These are phyloP conservation scores for Notoglanidium macrostoma DNA, from an alignment of 2,797 vertebrate species.

Conservation along the genomic window DNA sequence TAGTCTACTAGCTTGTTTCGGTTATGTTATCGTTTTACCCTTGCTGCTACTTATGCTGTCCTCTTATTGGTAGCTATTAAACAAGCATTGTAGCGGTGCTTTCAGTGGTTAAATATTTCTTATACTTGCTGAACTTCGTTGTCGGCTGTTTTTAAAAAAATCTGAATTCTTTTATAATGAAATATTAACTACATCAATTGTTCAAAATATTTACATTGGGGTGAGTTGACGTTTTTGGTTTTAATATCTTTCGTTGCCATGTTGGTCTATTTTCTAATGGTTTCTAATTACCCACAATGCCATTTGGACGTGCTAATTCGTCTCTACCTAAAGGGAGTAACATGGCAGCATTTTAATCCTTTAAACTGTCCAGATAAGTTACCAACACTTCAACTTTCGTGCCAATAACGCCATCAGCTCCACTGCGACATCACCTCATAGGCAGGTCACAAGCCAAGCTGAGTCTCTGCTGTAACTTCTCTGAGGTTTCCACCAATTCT, in stretches of 20 bases:
- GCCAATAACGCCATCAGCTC: not conserved
- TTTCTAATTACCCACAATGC: not conserved
- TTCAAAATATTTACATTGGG: conserved; percentile 52
- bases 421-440: not conserved
- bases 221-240: not conserved
- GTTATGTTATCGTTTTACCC: not conserved
- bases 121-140: not conserved
- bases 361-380: not conserved
- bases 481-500: too few species aligned
- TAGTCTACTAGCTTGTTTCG: not conserved
- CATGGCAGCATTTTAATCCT: not conserved
- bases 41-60: not conserved
- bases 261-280: not conserved
- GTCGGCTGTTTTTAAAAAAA: too few species aligned
- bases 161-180: too few species aligned
- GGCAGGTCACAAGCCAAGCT: not conserved
- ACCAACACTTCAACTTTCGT: not conserved
- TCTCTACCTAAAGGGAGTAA: not conserved
- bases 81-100: not conserved
- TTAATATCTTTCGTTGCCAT: not conserved
- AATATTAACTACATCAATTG: not conserved
- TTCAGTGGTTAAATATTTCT: not conserved
- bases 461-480: not conserved
- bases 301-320: not conserved
- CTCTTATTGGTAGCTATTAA: not conserved